These are phyloP conservation scores for Polymixis flavicincta DNA, from an alignment of 2,888 invertebrate genomes.

Conservation along the genomic window DNA sequence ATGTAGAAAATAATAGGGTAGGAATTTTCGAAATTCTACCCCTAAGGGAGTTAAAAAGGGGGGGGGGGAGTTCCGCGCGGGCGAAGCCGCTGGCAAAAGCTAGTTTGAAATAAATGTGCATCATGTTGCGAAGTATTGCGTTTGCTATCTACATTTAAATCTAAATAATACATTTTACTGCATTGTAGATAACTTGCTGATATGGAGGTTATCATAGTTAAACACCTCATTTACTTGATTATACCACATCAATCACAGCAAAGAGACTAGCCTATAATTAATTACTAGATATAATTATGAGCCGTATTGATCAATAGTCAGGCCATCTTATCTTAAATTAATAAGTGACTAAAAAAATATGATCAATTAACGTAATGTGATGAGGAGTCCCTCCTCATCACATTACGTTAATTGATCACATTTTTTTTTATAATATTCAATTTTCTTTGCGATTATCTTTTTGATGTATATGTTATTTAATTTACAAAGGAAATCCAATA, in stretches of 20 bases:
- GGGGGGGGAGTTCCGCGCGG: no score
- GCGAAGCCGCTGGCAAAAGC: no score
- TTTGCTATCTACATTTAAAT: constrained; percentile 21
- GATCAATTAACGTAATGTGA: no score
- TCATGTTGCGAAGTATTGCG: not conserved
- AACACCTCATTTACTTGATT: constrained; percentile 13
- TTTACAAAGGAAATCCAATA: constrained; percentile 8
- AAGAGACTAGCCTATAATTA: not conserved
- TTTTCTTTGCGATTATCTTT: not conserved
- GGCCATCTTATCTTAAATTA: not conserved
- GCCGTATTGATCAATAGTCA: not conserved
- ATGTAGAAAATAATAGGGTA: no score
- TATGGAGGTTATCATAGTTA: constrained; percentile 29
- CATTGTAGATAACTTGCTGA: constrained; percentile 27
- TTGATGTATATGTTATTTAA: not conserved
- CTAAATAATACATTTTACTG: constrained; percentile 19
- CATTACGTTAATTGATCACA: not conserved
- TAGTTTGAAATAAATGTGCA: not conserved
- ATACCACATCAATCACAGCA: constrained; percentile 16
- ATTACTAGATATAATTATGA: not conserved
- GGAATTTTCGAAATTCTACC: no score
- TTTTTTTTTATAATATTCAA: not conserved
- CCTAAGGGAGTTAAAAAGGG: no score
- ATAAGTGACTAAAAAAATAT: no score
- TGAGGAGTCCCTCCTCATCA: not conserved